Conservation (phyloP, 2,113 vertebrate species). For the Cyprinodon brontotheroides region DNA sequence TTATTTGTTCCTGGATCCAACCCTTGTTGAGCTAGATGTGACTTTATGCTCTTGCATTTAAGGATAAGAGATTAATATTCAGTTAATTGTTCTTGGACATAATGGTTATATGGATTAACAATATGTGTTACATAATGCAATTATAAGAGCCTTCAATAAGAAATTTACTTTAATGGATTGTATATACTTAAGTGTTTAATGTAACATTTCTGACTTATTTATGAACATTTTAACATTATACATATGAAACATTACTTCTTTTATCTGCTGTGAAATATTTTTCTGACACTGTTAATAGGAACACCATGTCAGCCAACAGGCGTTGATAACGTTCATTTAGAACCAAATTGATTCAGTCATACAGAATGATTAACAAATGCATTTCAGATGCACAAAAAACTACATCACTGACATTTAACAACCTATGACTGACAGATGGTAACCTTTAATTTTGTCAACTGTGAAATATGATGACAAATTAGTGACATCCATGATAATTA, state of each 20-base stretch:
- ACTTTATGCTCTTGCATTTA: too few relatives aligned
- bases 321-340: neutral
- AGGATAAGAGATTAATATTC: too few relatives aligned
- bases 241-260: constrained; percentile 11
- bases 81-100: too few relatives aligned
- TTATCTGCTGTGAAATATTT: constrained; percentile 14
- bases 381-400: neutral
- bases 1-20: too few relatives aligned
- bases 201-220: neutral
- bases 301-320: constrained; percentile 1
- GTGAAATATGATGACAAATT: neutral
- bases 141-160: neutral
- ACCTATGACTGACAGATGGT: neutral
- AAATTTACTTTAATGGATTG: neutral
- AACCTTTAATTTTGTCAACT: neutral
- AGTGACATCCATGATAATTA: neutral
- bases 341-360: constrained; percentile 3
- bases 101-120: too few relatives aligned
- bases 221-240: constrained; percentile 2
- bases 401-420: neutral
- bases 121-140: too few relatives aligned
- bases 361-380: neutral
- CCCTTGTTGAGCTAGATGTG: too few relatives aligned
- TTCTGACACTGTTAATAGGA: constrained; percentile 11
- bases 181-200: neutral